Evolutionary conservation across 2,797 vertebrate species (phyloP), one percentile per base, ranked within the genome.

Genomic region (Sorex maritimensis): DNA sequence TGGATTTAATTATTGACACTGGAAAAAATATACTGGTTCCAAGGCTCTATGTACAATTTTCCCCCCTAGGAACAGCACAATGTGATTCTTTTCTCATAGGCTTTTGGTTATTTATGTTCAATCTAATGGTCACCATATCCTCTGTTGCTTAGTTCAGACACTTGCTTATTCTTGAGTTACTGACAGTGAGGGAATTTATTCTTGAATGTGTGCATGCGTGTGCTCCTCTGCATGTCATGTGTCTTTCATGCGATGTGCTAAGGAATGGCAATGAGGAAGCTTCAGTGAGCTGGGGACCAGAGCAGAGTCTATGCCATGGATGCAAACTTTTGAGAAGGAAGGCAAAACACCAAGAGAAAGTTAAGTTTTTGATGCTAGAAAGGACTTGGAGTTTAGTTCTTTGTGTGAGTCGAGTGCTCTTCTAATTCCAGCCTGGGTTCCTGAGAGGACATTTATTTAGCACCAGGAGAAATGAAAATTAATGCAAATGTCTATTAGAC

Each of bases 391-490:
- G 30, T 92, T 95, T 8, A 78, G 58, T 9, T 30, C 89, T 96
- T 68, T 83, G 73, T 61, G 74, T 92, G 72, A 94, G 49, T 13
- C 80, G 82, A 85, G 55, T 86, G 28, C 71, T 86, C 95, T 93
- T 67, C 81, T 79, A 28, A 84, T 95, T 95, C 61, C 13, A 86
- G 75, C 65, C 80, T 84, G 44, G 72, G 38, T 46, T 41, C 72
- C 90, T 83, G 77, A 91, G 82, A 94, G 85, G 49, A 91, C 92
- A 83, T 81, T 93, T 94, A 88, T 94, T 84, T 97, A 95, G 77
- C 74, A 95, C 61, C 73, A 73, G 71, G 80, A 95, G 94, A 95
- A 94, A 96, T 88, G 82, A 94, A 97, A 95, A 97, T 94, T 44
- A 92, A 95, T 97, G 94, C 69, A 90, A 96, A 93, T 95, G 65